Evolutionary conservation across 2,113 vertebrate genomes (phyloP), one percentile per base, ranked within the genome.

Genomic region (Salvator merianae): DNA sequence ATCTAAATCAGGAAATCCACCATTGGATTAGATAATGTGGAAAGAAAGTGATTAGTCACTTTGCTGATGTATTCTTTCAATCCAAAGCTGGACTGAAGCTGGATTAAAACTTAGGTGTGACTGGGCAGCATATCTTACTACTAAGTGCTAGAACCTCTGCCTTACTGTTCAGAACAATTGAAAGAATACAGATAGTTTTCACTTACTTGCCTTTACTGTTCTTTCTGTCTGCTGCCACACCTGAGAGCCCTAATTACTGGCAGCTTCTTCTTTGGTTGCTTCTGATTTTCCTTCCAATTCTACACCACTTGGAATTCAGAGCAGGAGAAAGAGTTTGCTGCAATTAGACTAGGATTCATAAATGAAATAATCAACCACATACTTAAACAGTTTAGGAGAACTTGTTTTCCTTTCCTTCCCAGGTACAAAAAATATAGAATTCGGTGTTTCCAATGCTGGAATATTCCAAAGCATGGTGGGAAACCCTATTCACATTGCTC

Each of bases 341-440:
- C 34, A n/a, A 22, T 53, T 7, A 53, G 7, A 83, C 22, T 6
- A 28, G 26, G 50, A 36, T 47, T 8, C 26, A 14, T 40, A 30
- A 9, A 38, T 20, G 18, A 26, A 36, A 50, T n/a, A 18, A 38
- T 12, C 26, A 55, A 40, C 38, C 9, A 18, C 10, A 70, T 70
- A 28, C 9, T 30, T 65, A 40, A 66, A 8, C 40, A 50, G 32
- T 14, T 83, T 26, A 34, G 4, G 10, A 26, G 16, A 34, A 2
- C 28, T 26, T 2, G 9, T 66, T 59, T 3, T 59, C 55, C 18
- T 59, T n/a, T 68, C 50, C 16, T 8, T 14, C 26, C 12, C 93
- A 98, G 98, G 95, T 98, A 98, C 90, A 98, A 98, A 94, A 98
- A 98, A 88, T 98, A 98, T 43, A 95, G 96, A 40, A 95, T 97